Percentiles rank a stretch among this genome's conserved stretches.
Conservation (phyloP, 2,888 invertebrate genomes). For the Anagyrus pseudococci region DNA sequence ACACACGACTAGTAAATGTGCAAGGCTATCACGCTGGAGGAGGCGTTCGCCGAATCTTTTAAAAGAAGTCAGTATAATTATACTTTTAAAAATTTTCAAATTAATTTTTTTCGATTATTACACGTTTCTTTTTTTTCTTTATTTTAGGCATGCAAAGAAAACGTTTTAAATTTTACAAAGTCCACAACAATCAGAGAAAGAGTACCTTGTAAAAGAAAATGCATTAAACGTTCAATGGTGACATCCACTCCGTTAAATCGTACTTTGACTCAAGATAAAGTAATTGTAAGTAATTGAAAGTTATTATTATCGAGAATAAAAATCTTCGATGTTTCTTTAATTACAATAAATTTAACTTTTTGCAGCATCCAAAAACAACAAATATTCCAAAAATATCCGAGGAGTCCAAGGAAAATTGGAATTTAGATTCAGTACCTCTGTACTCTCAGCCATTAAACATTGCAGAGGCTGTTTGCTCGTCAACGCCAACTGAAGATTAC, state of each 20-base stretch:
- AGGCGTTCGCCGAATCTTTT: slow-evolving; percentile 53
- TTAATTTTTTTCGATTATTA: slow-evolving; percentile 3
- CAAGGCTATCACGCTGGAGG: slow-evolving; percentile 56
- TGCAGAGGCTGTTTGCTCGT: slow-evolving; percentile 42
- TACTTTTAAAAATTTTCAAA: slow-evolving; percentile 18
- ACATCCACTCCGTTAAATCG: slow-evolving; percentile 57
- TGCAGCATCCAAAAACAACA: slow-evolving; percentile 49
- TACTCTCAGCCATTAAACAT: slow-evolving; percentile 46
- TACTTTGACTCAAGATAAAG: slow-evolving; percentile 50
- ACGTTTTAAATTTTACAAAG: slow-evolving; percentile 59
- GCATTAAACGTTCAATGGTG: slow-evolving; percentile 59
- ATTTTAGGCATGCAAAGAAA: slow-evolving; percentile 58
- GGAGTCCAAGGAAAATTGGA: slow-evolving; percentile 60
- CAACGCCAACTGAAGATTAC: slow-evolving; percentile 43
- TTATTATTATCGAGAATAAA: neutral
- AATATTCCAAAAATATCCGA: slow-evolving; percentile 50
- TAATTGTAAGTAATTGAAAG: slow-evolving; percentile 46
- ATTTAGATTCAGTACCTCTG: slow-evolving; percentile 48
- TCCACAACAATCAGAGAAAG: slow-evolving; percentile 55
- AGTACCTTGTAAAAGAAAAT: slow-evolving; percentile 57
- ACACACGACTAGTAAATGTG: slow-evolving; percentile 54
- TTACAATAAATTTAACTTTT: neutral
- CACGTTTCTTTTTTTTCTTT: slow-evolving; percentile 14
- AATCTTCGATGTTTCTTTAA: neutral
- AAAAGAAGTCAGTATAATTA: slow-evolving; percentile 51